phyloP scores from a whole-genome alignment of 1,140 invertebrate genomes.

The Drosophila ironensis region DNA sequence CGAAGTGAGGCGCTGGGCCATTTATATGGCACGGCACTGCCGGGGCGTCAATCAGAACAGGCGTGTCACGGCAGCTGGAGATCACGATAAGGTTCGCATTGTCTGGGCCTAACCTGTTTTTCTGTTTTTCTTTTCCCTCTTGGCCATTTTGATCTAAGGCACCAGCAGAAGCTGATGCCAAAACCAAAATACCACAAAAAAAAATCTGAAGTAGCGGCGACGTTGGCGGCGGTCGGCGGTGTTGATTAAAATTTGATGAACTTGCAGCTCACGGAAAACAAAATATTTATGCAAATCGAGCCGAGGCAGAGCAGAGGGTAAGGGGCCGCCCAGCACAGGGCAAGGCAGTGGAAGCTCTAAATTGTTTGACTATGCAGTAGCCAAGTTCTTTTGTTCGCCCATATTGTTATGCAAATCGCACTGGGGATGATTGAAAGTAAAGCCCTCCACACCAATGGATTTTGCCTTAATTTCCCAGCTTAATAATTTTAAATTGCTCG shows the following conservation, averaged over 20 bases:
- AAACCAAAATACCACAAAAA: neutral
- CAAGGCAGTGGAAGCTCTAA: constrained; percentile 52
- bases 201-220: neutral
- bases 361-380: constrained; percentile 71
- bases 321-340: constrained; percentile 17
- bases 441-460: constrained; percentile 42
- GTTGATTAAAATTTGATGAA: constrained; percentile 79
- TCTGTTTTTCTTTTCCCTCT: constrained; percentile 44
- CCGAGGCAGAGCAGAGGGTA: no score
- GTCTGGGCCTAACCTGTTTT: constrained; percentile 68
- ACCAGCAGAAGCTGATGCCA: neutral
- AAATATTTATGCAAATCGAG: constrained; percentile 73
- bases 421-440: constrained; percentile 62
- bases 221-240: constrained; percentile 33
- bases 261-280: constrained; percentile 59
- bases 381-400: constrained; percentile 71
- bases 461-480: constrained; percentile 51
- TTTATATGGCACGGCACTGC: constrained; percentile 53
- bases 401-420: constrained; percentile 76
- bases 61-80: constrained; percentile 46
- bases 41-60: constrained; percentile 66
- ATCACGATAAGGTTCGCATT: constrained; percentile 65
- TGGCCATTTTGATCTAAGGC: constrained; percentile 15
- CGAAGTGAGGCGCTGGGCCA: constrained; percentile 29
- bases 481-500: constrained; percentile 75